These are phyloP conservation scores for Riptortus pedestris DNA, from an alignment of 1,140 invertebrate genomes.

Conservation along the genomic window DNA sequence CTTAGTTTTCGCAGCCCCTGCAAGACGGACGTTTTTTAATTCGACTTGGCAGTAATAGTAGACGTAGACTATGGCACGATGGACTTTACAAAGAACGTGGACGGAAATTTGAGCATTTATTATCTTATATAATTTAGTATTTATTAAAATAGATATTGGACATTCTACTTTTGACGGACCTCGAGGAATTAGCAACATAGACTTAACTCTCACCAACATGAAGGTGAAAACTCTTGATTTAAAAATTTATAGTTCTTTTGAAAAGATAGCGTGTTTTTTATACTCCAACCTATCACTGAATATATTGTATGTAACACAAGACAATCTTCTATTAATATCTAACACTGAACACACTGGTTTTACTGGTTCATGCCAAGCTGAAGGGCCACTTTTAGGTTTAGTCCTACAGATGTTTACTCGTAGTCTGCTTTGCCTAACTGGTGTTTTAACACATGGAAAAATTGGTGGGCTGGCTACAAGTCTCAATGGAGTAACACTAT, in stretches of 20 bases:
- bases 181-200: too few species aligned
- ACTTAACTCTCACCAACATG: too few species aligned
- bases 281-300: neutral
- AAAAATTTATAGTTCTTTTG: constrained; percentile 1
- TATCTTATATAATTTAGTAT: too few species aligned
- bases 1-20: too few species aligned
- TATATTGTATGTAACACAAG: neutral
- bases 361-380: neutral
- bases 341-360: constrained; percentile 3
- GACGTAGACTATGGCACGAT: too few species aligned
- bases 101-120: too few species aligned
- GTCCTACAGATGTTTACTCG: neutral
- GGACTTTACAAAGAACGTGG: too few species aligned
- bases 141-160: too few species aligned
- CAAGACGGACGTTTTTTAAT: too few species aligned
- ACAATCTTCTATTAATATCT: neutral
- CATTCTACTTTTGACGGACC: too few species aligned
- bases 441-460: neutral
- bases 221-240: too few species aligned
- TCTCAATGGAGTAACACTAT: constrained; percentile 24
- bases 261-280: neutral
- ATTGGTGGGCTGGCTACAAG: neutral
- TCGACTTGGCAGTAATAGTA: too few species aligned
- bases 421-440: neutral
- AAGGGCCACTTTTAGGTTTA: neutral